A percentile compares a stretch with the other conserved stretches of the same genome.
Conservation (phyloP, 2,113 vertebrate genomes). For the Chrysemys picta region DNA sequence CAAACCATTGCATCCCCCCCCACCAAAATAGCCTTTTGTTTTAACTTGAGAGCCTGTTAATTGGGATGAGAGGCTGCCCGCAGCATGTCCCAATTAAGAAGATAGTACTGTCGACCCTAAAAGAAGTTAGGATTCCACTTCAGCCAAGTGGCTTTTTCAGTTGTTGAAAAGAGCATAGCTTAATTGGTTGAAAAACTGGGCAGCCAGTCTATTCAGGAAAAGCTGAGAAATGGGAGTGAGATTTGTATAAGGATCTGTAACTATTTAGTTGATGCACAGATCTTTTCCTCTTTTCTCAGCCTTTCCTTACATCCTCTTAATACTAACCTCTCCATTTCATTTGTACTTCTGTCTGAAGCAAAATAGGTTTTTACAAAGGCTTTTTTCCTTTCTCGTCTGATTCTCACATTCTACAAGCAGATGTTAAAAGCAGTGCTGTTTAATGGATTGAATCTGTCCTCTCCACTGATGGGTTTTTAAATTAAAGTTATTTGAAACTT, state of each 20-base stretch:
- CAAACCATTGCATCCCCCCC: not conserved
- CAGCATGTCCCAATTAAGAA: conserved; percentile 31
- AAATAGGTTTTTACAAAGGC: not conserved
- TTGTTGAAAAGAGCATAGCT: not conserved
- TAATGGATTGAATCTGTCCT: conserved; percentile 24
- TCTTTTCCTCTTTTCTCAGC: not conserved
- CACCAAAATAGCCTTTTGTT: not conserved
- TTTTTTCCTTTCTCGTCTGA: conserved; percentile 23
- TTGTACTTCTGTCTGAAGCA: not conserved
- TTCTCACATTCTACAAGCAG: conserved; percentile 1
- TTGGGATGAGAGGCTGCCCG: not conserved
- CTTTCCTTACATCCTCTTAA: not conserved
- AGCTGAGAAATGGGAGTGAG: not conserved
- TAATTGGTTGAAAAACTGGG: conserved; percentile 14
- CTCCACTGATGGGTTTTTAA: conserved; percentile 36
- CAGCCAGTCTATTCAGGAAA: conserved; percentile 1
- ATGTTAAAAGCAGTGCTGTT: conserved; percentile 16
- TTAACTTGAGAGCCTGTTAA: not conserved
- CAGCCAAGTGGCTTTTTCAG: conserved; percentile 6
- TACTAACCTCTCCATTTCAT: conserved; percentile 20
- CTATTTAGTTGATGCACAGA: not conserved
- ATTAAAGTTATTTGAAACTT: conserved; percentile 50
- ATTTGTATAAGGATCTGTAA: conserved; percentile 8
- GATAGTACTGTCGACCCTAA: not conserved
- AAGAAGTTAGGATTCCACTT: conserved; percentile 48